Evolutionary conservation across 2,113 vertebrate genomes (phyloP).

Genomic region (Tupaia chinensis): DNA sequence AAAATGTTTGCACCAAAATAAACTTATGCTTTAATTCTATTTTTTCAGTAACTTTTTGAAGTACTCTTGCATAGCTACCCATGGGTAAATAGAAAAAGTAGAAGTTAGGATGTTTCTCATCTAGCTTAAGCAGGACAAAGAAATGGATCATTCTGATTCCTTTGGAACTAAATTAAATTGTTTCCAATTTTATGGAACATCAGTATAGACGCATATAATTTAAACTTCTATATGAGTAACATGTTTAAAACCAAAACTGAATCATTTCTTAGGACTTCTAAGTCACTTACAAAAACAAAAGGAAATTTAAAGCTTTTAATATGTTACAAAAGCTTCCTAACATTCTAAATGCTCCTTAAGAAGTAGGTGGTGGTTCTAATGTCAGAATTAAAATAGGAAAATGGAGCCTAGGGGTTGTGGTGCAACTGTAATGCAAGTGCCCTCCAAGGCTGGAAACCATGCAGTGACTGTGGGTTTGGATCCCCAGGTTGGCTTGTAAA

Average conservation of each 20-base stretch:
- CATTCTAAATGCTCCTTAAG: constrained; percentile 2
- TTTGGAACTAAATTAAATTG: not conserved
- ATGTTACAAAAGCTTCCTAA: not conserved
- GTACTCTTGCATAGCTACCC: not conserved
- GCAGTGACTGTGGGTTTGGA: no score
- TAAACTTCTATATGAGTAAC: constrained; percentile 10
- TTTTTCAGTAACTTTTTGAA: no score
- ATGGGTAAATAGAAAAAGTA: not conserved
- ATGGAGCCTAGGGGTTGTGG: not conserved
- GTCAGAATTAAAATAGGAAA: not conserved
- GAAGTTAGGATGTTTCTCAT: not conserved
- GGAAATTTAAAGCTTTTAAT: constrained; percentile 7
- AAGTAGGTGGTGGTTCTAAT: not conserved
- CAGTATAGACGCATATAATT: not conserved
- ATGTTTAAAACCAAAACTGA: constrained; percentile 43
- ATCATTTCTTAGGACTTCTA: constrained; percentile 13
- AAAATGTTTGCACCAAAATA: not conserved
- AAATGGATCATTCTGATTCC: not conserved
- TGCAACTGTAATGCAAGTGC: no score
- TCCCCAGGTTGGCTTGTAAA: no score
- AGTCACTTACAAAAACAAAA: not conserved
- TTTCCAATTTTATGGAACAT: constrained; percentile 19
- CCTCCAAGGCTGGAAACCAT: no score
- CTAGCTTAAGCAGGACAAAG: not conserved
- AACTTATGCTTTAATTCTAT: no score